Conservation (phyloP, 2,113 vertebrate genomes). For the Sander vitreus region DNA sequence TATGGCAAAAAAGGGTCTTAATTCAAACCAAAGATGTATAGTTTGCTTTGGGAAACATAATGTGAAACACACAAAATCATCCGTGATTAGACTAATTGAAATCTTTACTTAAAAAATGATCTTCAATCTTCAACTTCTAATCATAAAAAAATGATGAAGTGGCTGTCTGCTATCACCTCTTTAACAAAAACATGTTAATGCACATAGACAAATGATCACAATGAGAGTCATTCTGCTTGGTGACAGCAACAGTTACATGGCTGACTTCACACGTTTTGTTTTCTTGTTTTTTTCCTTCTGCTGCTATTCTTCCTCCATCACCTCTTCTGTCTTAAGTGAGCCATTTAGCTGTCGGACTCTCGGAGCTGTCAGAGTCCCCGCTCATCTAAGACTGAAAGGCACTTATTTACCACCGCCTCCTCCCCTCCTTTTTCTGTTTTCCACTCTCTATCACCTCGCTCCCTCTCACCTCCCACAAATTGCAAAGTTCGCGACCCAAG, state of each 20-base stretch:
- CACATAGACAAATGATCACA: conserved; percentile 14
- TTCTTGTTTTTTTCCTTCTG: not conserved
- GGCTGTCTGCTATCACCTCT: not conserved
- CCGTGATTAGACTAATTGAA: not conserved
- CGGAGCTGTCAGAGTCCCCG: conserved; percentile 51
- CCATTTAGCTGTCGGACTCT: conserved; percentile 66
- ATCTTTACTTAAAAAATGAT: not conserved
- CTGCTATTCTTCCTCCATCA: conserved; percentile 49
- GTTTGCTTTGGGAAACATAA: not conserved
- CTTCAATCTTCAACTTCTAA: not conserved
- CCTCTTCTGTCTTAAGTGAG: conserved; percentile 54
- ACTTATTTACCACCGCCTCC: conserved; percentile 57
- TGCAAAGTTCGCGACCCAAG: conserved; percentile 41
- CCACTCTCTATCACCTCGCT: conserved; percentile 24
- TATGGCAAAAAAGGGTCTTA: too few relatives aligned
- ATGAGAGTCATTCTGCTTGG: conserved; percentile 23
- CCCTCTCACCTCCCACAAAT: conserved; percentile 45
- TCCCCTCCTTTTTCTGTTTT: conserved; percentile 34
- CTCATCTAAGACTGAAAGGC: conserved; percentile 63
- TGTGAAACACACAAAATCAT: not conserved
- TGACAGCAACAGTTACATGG: conserved; percentile 50
- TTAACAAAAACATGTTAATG: conserved; percentile 46
- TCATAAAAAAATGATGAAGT: not conserved
- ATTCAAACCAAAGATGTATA: not conserved
- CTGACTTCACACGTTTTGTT: conserved; percentile 38